These are phyloP conservation scores for Chaitophorus viminalis DNA, from an alignment of 2,888 invertebrate genomes.

Conservation along the genomic window DNA sequence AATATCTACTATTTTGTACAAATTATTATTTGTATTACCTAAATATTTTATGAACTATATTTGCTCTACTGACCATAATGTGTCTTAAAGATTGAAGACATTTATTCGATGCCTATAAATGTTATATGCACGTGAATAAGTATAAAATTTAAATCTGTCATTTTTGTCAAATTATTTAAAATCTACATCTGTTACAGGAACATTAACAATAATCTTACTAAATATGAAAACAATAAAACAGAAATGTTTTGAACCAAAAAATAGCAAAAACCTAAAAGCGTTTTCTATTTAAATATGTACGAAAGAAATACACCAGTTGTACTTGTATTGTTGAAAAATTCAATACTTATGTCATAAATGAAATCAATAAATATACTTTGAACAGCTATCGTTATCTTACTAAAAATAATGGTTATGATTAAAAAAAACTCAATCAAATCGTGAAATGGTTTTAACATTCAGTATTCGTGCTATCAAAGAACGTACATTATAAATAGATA, in stretches of 20 bases:
- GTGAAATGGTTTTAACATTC: neutral
- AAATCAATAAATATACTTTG: neutral
- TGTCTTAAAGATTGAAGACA: neutral
- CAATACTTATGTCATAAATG: neutral
- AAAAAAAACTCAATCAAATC: neutral
- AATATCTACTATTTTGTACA: no score
- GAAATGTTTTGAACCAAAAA: constrained; percentile 12
- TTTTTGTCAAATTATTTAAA: neutral
- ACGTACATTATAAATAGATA: neutral
- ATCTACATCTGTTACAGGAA: no score
- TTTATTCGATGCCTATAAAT: neutral
- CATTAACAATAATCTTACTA: constrained; percentile 13
- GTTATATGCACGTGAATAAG: neutral
- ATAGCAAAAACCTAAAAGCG: neutral
- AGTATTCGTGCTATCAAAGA: neutral
- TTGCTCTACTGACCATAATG: neutral
- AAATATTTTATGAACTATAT: no score
- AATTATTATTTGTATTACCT: no score
- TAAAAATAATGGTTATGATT: neutral
- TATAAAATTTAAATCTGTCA: neutral
- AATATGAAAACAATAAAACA: neutral
- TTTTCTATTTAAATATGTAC: constrained; percentile 19
- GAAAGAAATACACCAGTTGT: neutral
- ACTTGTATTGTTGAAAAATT: neutral
- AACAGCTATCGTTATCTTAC: neutral